Evolutionary conservation across 2,888 invertebrate genomes (phyloP).

Genomic region (Serrognathus titanus): DNA sequence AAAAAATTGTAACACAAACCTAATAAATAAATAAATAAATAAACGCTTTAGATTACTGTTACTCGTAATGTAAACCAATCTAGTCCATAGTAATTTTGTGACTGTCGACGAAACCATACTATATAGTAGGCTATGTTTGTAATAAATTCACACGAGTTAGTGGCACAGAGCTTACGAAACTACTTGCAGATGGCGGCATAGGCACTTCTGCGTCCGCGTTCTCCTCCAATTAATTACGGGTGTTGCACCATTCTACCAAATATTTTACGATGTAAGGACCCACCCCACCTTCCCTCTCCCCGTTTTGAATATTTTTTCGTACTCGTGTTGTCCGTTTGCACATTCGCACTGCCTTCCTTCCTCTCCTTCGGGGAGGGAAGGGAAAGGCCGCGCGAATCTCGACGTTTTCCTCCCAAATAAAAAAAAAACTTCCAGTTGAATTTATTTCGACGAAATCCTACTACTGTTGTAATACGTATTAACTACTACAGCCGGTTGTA

Average conservation of each 20-base stretch:
- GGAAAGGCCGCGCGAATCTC: no score
- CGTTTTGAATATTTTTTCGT: constrained; percentile 8
- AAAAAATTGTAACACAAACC: background rate
- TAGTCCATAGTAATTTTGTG: constrained; percentile 19
- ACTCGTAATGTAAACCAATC: constrained; percentile 16
- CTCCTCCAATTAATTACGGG: constrained; percentile 15
- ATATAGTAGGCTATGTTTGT: constrained; percentile 17
- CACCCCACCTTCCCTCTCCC: background rate
- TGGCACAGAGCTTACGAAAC: constrained; percentile 18
- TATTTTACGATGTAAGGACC: constrained; percentile 12
- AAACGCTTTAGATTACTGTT: constrained; percentile 15
- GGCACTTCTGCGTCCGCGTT: constrained; percentile 13
- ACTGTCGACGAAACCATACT: constrained; percentile 12
- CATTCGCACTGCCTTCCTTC: no score
- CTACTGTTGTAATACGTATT: no score
- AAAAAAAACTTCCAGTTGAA: no score
- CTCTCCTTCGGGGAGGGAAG: no score
- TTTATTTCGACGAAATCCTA: no score
- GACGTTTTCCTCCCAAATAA: no score
- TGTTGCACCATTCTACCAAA: constrained; percentile 21
- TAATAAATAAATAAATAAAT: background rate
- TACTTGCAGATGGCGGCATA: constrained; percentile 7
- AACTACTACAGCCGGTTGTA: constrained; percentile 10
- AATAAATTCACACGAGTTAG: constrained; percentile 19
- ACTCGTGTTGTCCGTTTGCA: no score